A percentile compares a stretch with the other conserved stretches of the same genome.
Conservation (phyloP, 2,113 vertebrate genomes). For the Nerophis lumbriciformis region DNA sequence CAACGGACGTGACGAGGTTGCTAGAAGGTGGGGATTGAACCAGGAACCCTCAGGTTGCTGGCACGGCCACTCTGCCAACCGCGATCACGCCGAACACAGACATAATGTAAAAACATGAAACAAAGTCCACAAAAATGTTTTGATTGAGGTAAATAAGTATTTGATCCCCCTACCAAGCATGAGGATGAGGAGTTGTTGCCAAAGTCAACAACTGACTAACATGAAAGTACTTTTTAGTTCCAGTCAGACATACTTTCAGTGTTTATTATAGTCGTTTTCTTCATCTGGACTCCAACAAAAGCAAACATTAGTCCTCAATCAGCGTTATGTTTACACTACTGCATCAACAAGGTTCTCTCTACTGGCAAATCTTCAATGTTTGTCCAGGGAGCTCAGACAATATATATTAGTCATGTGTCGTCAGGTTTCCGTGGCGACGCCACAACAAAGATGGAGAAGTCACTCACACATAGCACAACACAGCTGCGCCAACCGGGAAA, state of each 20-base stretch:
- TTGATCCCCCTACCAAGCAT: background rate
- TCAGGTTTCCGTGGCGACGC: conserved; percentile 22
- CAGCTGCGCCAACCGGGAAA: conserved; percentile 2
- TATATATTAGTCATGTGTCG: conserved; percentile 6
- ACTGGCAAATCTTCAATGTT: background rate
- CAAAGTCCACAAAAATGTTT: too few relatives aligned
- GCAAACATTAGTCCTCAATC: too few relatives aligned
- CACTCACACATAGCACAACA: background rate
- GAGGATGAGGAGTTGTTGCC: too few relatives aligned
- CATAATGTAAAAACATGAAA: too few relatives aligned
- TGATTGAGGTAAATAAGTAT: background rate
- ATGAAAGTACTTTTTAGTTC: too few relatives aligned
- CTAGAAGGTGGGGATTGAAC: too few relatives aligned
- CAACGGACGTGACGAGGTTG: too few relatives aligned
- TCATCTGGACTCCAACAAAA: background rate
- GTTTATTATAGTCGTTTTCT: background rate
- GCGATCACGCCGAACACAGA: too few relatives aligned
- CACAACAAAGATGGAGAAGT: conserved; percentile 4
- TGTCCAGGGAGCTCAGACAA: background rate
- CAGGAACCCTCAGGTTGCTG: too few relatives aligned
- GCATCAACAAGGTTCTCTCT: background rate
- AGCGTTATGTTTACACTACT: too few relatives aligned
- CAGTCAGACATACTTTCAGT: background rate
- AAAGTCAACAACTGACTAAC: too few relatives aligned
- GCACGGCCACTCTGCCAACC: too few relatives aligned